A percentile compares a stretch with the other conserved stretches of the same genome.
These are phyloP conservation scores for Mythimna impura DNA, from an alignment of 2,888 invertebrate genomes.

Conservation along the genomic window DNA sequence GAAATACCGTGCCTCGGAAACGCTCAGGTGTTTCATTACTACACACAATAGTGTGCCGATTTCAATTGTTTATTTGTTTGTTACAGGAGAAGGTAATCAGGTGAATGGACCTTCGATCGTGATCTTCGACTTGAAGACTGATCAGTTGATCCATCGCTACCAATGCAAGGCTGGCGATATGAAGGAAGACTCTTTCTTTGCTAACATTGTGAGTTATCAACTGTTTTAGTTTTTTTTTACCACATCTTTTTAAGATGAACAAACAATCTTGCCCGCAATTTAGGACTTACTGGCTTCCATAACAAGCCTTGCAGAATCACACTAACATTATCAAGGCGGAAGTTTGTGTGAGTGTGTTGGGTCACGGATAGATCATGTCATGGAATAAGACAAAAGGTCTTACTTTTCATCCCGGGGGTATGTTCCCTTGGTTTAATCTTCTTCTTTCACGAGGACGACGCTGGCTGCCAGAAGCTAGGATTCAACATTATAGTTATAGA, in stretches of 20 bases:
- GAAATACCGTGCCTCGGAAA: background rate
- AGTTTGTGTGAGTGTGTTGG: too few relatives aligned
- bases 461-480: too few relatives aligned
- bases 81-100: slow-evolving; percentile 87
- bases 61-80: background rate
- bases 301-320: background rate
- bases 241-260: background rate
- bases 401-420: too few relatives aligned
- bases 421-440: too few relatives aligned
- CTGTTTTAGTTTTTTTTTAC: background rate
- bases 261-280: background rate
- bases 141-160: slow-evolving; percentile 93
- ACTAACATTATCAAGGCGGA: too few relatives aligned
- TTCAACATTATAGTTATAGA: too few relatives aligned
- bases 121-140: slow-evolving; percentile 94
- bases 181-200: slow-evolving; percentile 94
- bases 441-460: too few relatives aligned
- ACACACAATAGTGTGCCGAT: background rate
- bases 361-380: too few relatives aligned
- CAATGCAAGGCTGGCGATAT: slow-evolving; percentile 92
- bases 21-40: background rate
- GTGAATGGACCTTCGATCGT: slow-evolving; percentile 92
- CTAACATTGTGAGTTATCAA: slow-evolving; percentile 92
- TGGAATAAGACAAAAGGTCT: too few relatives aligned
- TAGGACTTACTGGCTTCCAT: background rate